phyloP scores from a whole-genome alignment of 1,140 invertebrate species.

The Pentalonia nigronervosa region DNA sequence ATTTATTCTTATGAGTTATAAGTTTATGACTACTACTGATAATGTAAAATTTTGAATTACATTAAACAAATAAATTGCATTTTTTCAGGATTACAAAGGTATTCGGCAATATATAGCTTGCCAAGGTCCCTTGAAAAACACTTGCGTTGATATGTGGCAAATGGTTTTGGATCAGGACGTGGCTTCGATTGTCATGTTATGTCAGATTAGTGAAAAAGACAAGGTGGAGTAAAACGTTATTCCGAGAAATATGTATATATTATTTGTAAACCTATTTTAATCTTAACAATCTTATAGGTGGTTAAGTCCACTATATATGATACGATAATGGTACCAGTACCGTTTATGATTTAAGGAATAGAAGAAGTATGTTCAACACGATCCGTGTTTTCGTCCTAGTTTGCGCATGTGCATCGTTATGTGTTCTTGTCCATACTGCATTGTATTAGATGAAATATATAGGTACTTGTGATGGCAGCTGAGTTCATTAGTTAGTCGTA shows the following conservation, averaged over 20 bases:
- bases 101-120: constrained; percentile 80
- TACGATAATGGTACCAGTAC: no score
- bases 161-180: constrained; percentile 81
- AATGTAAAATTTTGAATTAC: neutral
- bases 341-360: no score
- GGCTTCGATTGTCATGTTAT: constrained; percentile 80
- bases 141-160: constrained; percentile 80
- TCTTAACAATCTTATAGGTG: neutral
- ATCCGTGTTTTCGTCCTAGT: no score
- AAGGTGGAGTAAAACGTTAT: constrained; percentile 66
- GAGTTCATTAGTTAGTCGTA: no score
- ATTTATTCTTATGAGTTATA: neutral
- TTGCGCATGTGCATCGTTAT: no score
- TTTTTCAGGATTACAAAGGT: constrained; percentile 61
- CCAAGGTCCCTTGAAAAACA: constrained; percentile 80
- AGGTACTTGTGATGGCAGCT: no score
- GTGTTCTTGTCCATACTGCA: no score
- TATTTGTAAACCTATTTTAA: neutral
- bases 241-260: neutral
- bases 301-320: neutral
- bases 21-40: neutral
- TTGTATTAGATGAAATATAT: no score
- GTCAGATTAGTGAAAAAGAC: constrained; percentile 77
- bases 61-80: neutral
- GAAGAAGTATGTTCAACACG: no score